These are phyloP conservation scores for Meiosimyza platycephala DNA, from an alignment of 2,888 invertebrate genomes.

Conservation along the genomic window DNA sequence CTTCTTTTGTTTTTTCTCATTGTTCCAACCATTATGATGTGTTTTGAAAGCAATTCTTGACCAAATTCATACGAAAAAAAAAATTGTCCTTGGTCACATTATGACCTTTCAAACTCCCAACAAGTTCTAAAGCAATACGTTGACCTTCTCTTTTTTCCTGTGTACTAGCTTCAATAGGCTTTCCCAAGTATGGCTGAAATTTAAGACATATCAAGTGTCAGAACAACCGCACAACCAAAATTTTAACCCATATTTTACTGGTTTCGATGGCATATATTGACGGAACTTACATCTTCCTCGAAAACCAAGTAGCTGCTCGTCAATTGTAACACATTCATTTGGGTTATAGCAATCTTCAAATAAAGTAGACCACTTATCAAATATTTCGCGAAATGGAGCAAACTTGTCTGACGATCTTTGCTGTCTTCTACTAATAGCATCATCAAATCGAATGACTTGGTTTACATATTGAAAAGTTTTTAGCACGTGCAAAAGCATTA, in stretches of 20 bases:
- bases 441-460: background rate
- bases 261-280: too few relatives aligned
- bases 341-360: too few relatives aligned
- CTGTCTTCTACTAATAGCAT: slow-evolving; percentile 28
- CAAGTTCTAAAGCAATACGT: slow-evolving; percentile 33
- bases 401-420: too few relatives aligned
- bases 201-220: slow-evolving; percentile 32
- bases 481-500: background rate
- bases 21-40: slow-evolving; percentile 39
- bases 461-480: slow-evolving; percentile 33
- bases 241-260: too few relatives aligned
- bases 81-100: slow-evolving; percentile 37
- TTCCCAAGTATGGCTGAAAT: slow-evolving; percentile 39
- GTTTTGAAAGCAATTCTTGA: slow-evolving; percentile 30
- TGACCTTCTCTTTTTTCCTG: slow-evolving; percentile 31
- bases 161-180: slow-evolving; percentile 17
- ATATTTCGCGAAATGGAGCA: too few relatives aligned
- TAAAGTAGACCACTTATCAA: too few relatives aligned
- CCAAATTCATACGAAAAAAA: background rate
- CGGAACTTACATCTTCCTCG: too few relatives aligned
- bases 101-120: slow-evolving; percentile 31
- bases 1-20: slow-evolving; percentile 39
- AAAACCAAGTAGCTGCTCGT: too few relatives aligned
- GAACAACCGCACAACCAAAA: too few relatives aligned
- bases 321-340: too few relatives aligned